Conservation (phyloP, 2,797 vertebrate species). For the Trichosurus vulpecula region DNA sequence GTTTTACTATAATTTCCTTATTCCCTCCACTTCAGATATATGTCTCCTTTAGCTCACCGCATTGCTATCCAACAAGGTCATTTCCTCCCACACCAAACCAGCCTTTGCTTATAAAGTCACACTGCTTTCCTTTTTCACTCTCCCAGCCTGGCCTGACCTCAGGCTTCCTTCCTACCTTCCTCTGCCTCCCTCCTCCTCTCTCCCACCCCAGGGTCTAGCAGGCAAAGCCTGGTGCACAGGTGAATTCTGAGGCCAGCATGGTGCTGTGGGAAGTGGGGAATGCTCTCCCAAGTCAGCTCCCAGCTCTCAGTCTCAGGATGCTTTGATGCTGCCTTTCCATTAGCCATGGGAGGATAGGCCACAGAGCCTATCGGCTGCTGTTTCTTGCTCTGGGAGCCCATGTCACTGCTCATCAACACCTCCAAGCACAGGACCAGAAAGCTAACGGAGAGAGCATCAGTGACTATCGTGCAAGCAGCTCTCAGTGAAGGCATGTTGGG, state of each 20-base stretch:
- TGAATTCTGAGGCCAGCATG: not conserved
- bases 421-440: not conserved
- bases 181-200: not conserved
- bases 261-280: not conserved
- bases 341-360: not conserved
- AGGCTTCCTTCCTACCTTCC: not conserved
- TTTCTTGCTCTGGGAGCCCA: not conserved
- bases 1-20: not conserved
- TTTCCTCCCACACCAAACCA: not conserved
- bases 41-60: not conserved
- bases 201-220: not conserved
- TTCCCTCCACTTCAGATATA: not conserved
- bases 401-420: not conserved
- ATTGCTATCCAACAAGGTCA: not conserved
- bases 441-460: not conserved
- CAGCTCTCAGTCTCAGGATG: not conserved
- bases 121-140: conserved; percentile 54
- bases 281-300: not conserved
- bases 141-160: not conserved
- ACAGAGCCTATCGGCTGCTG: not conserved
- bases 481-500: not conserved
- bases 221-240: not conserved
- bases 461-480: not conserved
- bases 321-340: not conserved
- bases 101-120: conserved; percentile 56